Evolutionary conservation across 1,140 invertebrate genomes (phyloP), one percentile per base, ranked within the genome.

Genomic region (Drosophila subpulchrella): DNA sequence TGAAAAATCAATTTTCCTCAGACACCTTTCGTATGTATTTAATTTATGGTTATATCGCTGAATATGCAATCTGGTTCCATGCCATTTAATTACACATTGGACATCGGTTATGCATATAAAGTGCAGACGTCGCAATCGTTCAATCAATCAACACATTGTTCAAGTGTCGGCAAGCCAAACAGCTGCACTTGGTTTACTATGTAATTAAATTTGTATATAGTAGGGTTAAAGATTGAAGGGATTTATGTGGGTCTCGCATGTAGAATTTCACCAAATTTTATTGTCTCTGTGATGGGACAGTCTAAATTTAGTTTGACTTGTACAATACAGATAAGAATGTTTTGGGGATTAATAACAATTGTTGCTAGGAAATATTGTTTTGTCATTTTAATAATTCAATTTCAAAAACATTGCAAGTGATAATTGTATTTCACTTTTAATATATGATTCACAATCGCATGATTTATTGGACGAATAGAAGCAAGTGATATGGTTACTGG

Each of bases 71-170:
- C 47, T 15, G 36, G 27, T 51, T 51, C 32, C 30, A 15, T 38
- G 48, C 41, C 20, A 13, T 76, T 76, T 67, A 75, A 65, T 47
- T 58, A 75, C 61, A 58, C 39, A 41, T 39, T 36, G 42, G 27
- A 66, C 60, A 38, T 44, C 34, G 34, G 27, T 24, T 34, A n/a
- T 67, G 65, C 66, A 57, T 58, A 54, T 46, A 61, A 81, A 67
- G 24, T 60, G 61, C 61, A 55, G 46, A 44, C 27, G 41, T 34
- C 38, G 56, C 53, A 58, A 39, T 78, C 36, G 42, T 36, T 76
- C 74, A 53, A 53, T 72, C 75, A 78, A 62, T 78, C 75, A 78
- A 51, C 68, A 72, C 58, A 65, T 58, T 55, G 41, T 39, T 51
- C 27, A 56, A 27, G 48, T 65, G 75, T 46, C 67, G 58, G 55